phyloP scores from a whole-genome alignment of 2,888 invertebrate species.

The Perizoma affinitatum region DNA sequence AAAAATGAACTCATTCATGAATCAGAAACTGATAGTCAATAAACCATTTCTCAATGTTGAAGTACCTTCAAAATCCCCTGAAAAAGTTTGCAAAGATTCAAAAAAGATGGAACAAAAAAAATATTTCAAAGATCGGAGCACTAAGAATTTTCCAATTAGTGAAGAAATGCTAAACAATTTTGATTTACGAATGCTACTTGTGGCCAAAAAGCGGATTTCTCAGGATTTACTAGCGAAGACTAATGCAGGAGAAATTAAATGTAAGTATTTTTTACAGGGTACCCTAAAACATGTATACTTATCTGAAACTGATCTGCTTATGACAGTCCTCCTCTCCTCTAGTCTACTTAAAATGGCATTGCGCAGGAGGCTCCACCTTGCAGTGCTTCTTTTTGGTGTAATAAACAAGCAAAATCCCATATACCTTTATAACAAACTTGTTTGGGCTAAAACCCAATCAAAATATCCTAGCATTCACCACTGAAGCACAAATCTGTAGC shows the following conservation, averaged over 20 bases:
- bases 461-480: no score
- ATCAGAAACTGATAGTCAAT: constrained; percentile 18
- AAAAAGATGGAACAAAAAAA: no score
- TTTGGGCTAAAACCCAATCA: no score
- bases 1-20: constrained; percentile 6
- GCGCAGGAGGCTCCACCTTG: no score
- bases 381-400: no score
- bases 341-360: no score
- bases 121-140: no score
- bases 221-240: constrained; percentile 8
- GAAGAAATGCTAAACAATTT: neutral
- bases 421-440: no score
- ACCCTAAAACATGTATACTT: neutral
- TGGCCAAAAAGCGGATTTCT: constrained; percentile 48
- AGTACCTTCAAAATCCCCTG: constrained; percentile 12
- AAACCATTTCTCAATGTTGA: constrained; percentile 28
- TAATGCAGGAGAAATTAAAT: constrained; percentile 15
- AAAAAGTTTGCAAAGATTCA: constrained; percentile 22
- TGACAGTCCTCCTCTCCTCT: no score
- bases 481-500: no score
- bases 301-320: no score
- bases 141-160: neutral
- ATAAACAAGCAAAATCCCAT: no score
- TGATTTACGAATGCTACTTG: constrained; percentile 55
- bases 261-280: constrained; percentile 29